A percentile compares a stretch with the other conserved stretches of the same genome.
phyloP scores from a whole-genome alignment of 30 jellyfish, hydroid and myxozoan species.

The Rhopilema esculentum region DNA sequence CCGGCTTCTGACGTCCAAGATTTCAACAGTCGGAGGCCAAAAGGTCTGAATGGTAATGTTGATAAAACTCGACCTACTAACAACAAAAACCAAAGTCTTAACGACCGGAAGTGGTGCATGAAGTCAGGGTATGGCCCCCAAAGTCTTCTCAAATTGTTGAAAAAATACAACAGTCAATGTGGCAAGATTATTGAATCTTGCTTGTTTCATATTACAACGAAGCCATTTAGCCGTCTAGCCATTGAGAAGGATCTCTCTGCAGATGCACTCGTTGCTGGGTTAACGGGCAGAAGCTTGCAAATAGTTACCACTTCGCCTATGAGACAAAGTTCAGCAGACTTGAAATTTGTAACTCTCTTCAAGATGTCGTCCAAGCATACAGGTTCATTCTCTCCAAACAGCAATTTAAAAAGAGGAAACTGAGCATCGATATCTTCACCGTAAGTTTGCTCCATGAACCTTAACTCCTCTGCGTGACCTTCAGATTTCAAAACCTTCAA shows the following conservation, averaged over 20 bases:
- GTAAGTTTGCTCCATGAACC: not conserved
- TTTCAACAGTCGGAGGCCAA: too few species aligned
- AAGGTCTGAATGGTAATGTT: too few species aligned
- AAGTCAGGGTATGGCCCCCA: too few species aligned
- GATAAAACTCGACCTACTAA: too few species aligned
- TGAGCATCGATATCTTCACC: constrained; percentile 2
- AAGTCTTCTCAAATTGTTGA: too few species aligned
- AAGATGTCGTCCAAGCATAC: constrained; percentile 17
- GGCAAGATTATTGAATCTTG: constrained; percentile 15
- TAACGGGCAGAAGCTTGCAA: constrained; percentile 41
- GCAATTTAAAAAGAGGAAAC: not conserved
- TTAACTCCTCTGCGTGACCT: not conserved
- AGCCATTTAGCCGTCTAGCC: constrained; percentile 14
- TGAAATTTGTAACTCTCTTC: constrained; percentile 20
- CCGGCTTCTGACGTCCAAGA: too few species aligned
- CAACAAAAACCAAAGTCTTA: too few species aligned
- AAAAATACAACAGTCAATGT: too few species aligned
- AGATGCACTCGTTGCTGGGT: constrained; percentile 43
- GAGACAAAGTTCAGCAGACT: constrained; percentile 9
- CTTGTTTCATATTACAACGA: constrained; percentile 20
- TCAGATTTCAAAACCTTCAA: not conserved
- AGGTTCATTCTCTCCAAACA: constrained; percentile 28
- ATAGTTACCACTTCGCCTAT: constrained; percentile 23
- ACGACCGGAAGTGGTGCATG: too few species aligned
- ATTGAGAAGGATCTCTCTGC: constrained; percentile 29